These are phyloP conservation scores for Aegotheles bennettii DNA, from an alignment of 2,113 vertebrate genomes.

Conservation along the genomic window DNA sequence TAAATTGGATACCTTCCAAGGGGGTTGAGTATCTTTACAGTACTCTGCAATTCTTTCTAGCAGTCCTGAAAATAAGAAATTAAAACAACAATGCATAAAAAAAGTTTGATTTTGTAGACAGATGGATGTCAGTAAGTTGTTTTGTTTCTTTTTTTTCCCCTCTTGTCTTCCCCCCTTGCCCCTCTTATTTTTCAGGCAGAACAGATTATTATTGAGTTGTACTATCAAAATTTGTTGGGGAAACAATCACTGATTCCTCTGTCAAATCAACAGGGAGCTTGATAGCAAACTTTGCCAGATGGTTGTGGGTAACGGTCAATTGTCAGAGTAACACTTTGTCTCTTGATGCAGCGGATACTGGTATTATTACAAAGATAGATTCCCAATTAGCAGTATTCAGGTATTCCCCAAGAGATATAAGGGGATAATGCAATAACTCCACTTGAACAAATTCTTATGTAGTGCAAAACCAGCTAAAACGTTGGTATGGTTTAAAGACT, in stretches of 20 bases:
- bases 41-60: not conserved
- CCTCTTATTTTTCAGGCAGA: not conserved
- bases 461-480: not conserved
- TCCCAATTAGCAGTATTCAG: accelerated
- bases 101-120: not conserved
- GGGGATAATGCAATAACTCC: not conserved
- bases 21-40: not conserved
- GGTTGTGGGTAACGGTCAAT: not conserved
- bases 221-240: not conserved
- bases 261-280: not conserved
- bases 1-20: not conserved
- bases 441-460: not conserved
- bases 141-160: no score
- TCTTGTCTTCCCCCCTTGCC: not conserved
- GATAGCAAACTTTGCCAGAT: not conserved
- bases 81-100: not conserved
- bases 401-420: not conserved
- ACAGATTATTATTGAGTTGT: not conserved
- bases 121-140: not conserved
- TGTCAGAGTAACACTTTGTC: not conserved
- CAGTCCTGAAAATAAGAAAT: not conserved
- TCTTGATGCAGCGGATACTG: not conserved
- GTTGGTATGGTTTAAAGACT: not conserved
- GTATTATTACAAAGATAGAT: not conserved
- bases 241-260: not conserved